Evolutionary conservation across 2,888 invertebrate species (phyloP).

Genomic region (Synergus japonicus): DNA sequence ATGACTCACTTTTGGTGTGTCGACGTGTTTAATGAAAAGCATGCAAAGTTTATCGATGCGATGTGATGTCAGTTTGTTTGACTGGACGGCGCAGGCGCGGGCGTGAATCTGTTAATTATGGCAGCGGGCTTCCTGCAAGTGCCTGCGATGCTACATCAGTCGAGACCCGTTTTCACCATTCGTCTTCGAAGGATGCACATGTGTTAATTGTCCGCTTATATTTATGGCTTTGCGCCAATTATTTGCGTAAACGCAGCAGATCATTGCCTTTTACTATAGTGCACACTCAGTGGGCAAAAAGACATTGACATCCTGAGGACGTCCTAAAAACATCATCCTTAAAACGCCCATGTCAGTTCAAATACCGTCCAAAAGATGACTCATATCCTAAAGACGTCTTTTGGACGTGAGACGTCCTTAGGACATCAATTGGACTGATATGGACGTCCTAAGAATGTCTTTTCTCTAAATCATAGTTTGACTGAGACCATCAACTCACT

Average conservation of each 20-base stretch:
- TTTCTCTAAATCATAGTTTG: too few species aligned
- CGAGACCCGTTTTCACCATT: slow-evolving; percentile 28
- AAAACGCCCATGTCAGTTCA: too few species aligned
- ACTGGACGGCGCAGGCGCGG: background rate
- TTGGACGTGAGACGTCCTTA: too few species aligned
- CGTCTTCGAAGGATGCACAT: slow-evolving; percentile 44
- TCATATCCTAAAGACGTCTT: too few species aligned
- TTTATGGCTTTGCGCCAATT: slow-evolving; percentile 68
- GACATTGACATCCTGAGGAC: too few species aligned
- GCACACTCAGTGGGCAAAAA: background rate
- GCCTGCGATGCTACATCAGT: slow-evolving; percentile 20
- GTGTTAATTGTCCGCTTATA: slow-evolving; percentile 69
- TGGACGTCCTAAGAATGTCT: too few species aligned
- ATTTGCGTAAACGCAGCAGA: slow-evolving; percentile 63
- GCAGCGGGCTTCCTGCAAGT: slow-evolving; percentile 44
- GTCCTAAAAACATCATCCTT: too few species aligned
- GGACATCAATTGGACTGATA: too few species aligned
- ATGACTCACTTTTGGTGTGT: slow-evolving; percentile 18
- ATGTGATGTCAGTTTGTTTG: slow-evolving; percentile 7
- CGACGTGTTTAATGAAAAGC: background rate
- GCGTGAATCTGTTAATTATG: slow-evolving; percentile 47
- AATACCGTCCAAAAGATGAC: too few species aligned
- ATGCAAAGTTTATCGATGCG: background rate
- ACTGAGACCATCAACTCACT: too few species aligned
- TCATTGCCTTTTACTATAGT: slow-evolving; percentile 8